Evolutionary conservation across 2,113 vertebrate species (phyloP), one percentile per base, ranked within the genome.

Genomic region (Poeciliopsis occidentalis): DNA sequence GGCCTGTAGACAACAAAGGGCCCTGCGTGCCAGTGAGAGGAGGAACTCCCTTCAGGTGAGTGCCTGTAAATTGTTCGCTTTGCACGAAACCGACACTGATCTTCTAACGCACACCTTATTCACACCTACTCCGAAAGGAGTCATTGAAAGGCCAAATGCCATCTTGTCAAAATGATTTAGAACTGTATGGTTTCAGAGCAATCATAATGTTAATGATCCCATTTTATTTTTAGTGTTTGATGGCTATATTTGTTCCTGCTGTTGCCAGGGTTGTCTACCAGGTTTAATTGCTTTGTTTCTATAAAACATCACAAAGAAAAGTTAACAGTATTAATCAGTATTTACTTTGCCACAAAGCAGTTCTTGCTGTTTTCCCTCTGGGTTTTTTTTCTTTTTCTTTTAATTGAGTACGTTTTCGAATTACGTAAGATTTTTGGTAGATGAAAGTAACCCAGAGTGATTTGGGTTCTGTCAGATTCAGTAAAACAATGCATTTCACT

Each of bases 401-500:
- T 11, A 11, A 37, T 12, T 71, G 77, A 73, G 70, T 57, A 26
- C 60, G 11, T 71, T 66, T 44, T 70, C 41, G 32, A 19, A 69
- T 34, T 30, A 85, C 75, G 84, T 73, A 77, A 1, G 26, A 73
- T 79, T 71, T 84, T 76, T 31, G 73, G 76, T 65, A 60, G 60
- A n/a, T n/a, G 8, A n/a, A 57, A 57, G 51, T n/a, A 57, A 57
- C 2, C 24, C 51, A n/a, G n/a, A n/a, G 51, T 57, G 7, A 27
- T 87, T 85, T 64, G 67, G 80, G 69, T 79, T 81, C 81, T 54
- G 65, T 61, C 31, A 67, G 78, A 87, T 94, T 92, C 79, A 87
- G 88, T 96, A 96, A 7, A 54, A 37, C 22, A 96, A 97, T 95
- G 95, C 34, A 92, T 88, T 90, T 94, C 91, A 92, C 95, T 93